Evolutionary conservation across 2,113 vertebrate species (phyloP), one percentile per base, ranked within the genome.

Genomic region (Neofelis nebulosa): DNA sequence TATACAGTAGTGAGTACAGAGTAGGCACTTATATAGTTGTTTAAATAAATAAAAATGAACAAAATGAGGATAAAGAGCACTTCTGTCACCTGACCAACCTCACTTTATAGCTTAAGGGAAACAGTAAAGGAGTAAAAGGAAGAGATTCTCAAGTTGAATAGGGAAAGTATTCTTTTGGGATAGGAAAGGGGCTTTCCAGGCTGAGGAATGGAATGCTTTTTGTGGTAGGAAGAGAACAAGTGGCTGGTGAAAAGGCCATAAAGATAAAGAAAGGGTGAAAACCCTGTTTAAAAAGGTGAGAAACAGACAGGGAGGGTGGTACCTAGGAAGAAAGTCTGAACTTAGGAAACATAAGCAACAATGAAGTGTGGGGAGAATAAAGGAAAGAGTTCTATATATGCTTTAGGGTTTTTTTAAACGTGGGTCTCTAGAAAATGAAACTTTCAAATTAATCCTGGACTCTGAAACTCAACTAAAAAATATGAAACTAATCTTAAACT

Each of bases 401-500:
- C 15, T 50, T 91, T 66, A 81, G 19, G 31, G 2, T 91, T 71
- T 68, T 63, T 89, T 74, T 76, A 83, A 87, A 87, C 38, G 33
- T 63, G 91, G 68, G 63, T 66, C 65, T 73, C 57, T 68, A 31
- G 31, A 89, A 84, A 92, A 79, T 45, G 80, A 94, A 89, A 74
- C 36, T 63, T 83, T 55, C 27, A 81, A 66, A 85, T 95, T 84
- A 68, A 68, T 80, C 73, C 48, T 92, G n/a, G 29, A 85, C 45
- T 89, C 88, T 81, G 50, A 89, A 94, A 85, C 76, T 76, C 71
- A 96, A 85, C 57, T 38, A 33, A 41, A 31, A 69, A 87, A 91
- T 36, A 85, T 18, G 91, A 93, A 89, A 84, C 25, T 66, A 90
- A 94, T 52, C 63, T 81, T 88, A 95, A 89, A 76, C 31, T 86